Conservation (phyloP, 2,113 vertebrate genomes). For the Campylomormyrus numenius region DNA sequence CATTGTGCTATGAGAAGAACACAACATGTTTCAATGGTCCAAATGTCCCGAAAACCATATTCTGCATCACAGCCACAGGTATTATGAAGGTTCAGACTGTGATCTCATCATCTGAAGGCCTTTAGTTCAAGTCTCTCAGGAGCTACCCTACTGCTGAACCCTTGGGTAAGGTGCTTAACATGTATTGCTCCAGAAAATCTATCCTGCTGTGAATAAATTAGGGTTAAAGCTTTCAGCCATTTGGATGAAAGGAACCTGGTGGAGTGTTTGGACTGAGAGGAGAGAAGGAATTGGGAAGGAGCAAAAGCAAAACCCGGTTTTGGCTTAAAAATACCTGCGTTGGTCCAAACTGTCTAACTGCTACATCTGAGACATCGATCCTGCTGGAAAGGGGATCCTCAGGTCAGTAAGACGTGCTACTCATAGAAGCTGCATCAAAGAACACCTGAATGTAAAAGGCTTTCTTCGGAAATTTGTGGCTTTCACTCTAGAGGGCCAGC, state of each 20-base stretch:
- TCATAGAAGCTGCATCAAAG: conserved; percentile 98
- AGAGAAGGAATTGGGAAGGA: neutral
- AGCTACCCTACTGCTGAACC: neutral
- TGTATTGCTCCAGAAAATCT: conserved; percentile 53
- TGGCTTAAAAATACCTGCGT: conserved; percentile 61
- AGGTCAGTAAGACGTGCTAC: conserved; percentile 96
- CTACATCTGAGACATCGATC: conserved; percentile 98
- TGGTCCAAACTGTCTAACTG: conserved; percentile 98
- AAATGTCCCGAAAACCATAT: neutral
- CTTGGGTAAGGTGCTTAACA: conserved; percentile 7
- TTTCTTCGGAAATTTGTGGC: conserved; percentile 97
- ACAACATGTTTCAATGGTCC: neutral
- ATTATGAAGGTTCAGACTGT: neutral
- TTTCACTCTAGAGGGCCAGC: conserved; percentile 76
- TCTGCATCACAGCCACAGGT: neutral
- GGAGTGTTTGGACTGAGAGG: neutral
- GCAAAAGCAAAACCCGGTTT: conserved; percentile 56
- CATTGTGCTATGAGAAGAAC: neutral
- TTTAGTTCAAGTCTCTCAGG: neutral
- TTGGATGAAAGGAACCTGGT: conserved; percentile 48
- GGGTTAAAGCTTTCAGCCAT: conserved; percentile 71
- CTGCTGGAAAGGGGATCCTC: conserved; percentile 89
- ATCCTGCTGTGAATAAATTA: conserved; percentile 55
- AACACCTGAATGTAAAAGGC: conserved; percentile 99
- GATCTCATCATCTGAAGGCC: neutral